phyloP scores from a whole-genome alignment of 2,888 invertebrate species.

The Drosophila meridiana region DNA sequence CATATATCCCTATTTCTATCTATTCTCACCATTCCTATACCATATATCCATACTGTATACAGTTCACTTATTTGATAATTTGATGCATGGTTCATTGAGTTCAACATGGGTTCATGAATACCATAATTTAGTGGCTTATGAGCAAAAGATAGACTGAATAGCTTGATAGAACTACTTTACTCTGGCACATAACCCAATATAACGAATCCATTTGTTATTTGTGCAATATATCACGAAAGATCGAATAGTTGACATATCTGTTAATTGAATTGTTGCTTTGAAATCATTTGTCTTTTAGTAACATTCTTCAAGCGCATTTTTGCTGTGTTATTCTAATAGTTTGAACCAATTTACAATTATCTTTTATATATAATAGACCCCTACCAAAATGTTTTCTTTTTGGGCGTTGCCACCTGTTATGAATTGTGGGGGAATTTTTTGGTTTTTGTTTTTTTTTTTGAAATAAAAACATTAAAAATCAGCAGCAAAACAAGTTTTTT shows the following conservation, averaged over 20 bases:
- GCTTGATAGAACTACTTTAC: background rate
- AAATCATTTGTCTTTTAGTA: background rate
- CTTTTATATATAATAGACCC: background rate
- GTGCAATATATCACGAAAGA: background rate
- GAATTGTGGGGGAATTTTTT: too few species aligned
- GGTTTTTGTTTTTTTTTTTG: too few species aligned
- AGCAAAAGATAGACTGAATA: background rate
- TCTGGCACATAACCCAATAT: too few species aligned
- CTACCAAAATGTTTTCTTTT: background rate
- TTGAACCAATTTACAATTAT: background rate
- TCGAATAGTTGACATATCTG: background rate
- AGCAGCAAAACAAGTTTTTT: slow-evolving; percentile 44
- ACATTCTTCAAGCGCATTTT: background rate
- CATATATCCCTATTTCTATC: background rate
- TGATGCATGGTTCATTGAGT: background rate
- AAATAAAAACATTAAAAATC: slow-evolving; percentile 5
- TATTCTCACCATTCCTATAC: background rate
- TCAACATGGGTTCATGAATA: background rate
- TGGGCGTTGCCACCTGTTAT: slow-evolving; percentile 13
- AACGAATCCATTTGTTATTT: background rate
- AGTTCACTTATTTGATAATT: background rate
- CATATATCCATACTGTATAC: background rate
- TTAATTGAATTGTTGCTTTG: background rate
- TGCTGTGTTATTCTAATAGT: background rate
- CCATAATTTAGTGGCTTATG: background rate